Evolutionary conservation across 2,797 vertebrate genomes (phyloP).

Genomic region (Hyperoplus lanceolatus): DNA sequence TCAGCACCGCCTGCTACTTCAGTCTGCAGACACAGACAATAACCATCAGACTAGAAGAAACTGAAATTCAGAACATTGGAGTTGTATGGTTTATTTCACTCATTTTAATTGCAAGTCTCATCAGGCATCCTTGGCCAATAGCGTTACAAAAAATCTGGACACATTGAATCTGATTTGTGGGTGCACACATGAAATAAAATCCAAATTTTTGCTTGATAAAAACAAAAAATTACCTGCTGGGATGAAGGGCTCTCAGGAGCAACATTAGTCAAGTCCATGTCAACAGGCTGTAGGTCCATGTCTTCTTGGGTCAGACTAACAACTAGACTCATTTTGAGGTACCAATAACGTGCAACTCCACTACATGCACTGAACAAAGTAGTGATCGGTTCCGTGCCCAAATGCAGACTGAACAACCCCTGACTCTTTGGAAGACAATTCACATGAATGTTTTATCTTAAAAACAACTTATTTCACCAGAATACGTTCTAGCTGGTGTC

Average conservation of each 20-base stretch:
- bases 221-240: slow-evolving; percentile 43
- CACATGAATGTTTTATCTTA: neutral
- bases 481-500: neutral
- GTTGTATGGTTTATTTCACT: neutral
- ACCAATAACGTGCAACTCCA: neutral
- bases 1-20: slow-evolving; percentile 57
- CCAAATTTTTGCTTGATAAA: neutral
- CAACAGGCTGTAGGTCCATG: slow-evolving; percentile 46
- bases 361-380: neutral
- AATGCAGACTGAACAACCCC: neutral
- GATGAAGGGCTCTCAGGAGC: slow-evolving; percentile 43
- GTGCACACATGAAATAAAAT: neutral
- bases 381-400: neutral
- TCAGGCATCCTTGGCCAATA: neutral
- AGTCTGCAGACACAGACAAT: slow-evolving; percentile 52
- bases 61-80: neutral
- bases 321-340: slow-evolving; percentile 59
- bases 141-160: neutral
- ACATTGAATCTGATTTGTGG: neutral
- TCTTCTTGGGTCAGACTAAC: slow-evolving; percentile 55
- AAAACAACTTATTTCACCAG: neutral
- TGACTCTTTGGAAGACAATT: neutral
- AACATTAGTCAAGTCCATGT: slow-evolving; percentile 77
- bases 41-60: neutral
- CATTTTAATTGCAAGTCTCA: neutral